Base-by-base conservation (phyloP, 2,113 vertebrate genomes). In the Turdus rufiventris region DNA sequence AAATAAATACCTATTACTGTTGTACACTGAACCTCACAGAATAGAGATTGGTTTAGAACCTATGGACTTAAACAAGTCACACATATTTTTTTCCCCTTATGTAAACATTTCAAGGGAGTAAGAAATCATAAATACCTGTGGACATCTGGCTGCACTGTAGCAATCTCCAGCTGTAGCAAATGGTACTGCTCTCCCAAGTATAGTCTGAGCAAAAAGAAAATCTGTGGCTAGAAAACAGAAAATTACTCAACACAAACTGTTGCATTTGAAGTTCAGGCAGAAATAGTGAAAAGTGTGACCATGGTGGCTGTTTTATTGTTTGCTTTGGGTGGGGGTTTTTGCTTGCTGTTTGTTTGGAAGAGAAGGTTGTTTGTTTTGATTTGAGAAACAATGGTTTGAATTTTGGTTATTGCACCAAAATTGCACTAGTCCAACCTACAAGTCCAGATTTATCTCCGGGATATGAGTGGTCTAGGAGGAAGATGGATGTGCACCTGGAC, bases 101-200 rank as follows among this genome's bases (percentile, higher is more conserved):
- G 2, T 23, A 40, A 36, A 50, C 24, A 38, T 77, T 73, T 91
- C 9, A 61, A 42, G 12, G 23, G 5, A 8, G 26, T 70, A 84
- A 93, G 54, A 66, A 70, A 68, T 54, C n/a, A 33, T 85, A 90
- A 76, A 61, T 96, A 99, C 99, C 98, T 99, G 99, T 47, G 99
- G 99, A 96, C 99, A 99, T 96, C 98, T 98, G 94, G 98, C 98
- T 77, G 99, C 98, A 65, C 99, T 99, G 89, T 99, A 99, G 97
- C 99, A 99, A 92, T 99, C 99, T 88, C 98, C 99, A 33, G 98
- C 98, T 70, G 98, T 98, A 67, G 98, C 99, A 85, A 99, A 99
- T 0, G 98, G 98, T 83, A 99, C 98, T 12, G 99, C 95, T 66
- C 96, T 98, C 53, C 98, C 99, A 33, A 98, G 91, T 57, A 97